These are phyloP conservation scores for Globicephala melas DNA, from an alignment of 2,113 vertebrate genomes.

Conservation along the genomic window DNA sequence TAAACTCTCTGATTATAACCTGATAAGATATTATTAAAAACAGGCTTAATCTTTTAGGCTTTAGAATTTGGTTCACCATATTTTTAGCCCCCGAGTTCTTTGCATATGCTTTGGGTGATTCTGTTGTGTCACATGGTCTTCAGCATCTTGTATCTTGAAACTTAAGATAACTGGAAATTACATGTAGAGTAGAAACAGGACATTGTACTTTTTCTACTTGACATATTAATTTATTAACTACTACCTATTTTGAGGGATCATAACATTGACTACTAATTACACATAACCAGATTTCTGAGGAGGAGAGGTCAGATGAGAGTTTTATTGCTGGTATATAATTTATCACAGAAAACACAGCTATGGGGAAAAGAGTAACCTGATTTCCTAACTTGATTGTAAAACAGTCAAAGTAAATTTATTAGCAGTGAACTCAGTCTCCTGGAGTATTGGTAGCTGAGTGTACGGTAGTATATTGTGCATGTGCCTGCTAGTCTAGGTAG, in stretches of 20 bases:
- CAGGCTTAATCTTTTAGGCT: neutral
- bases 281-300: neutral
- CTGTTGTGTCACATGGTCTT: neutral
- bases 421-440: neutral
- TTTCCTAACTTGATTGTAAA: neutral
- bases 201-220: neutral
- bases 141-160: neutral
- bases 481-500: neutral
- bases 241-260: neutral
- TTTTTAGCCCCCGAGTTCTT: neutral
- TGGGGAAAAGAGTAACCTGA: neutral
- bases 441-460: neutral
- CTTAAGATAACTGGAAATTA: neutral
- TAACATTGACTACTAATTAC: neutral
- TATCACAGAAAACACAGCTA: neutral
- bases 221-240: neutral
- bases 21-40: neutral
- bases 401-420: neutral
- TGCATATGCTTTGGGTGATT: neutral
- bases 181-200: neutral
- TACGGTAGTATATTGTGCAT: neutral
- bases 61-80: neutral
- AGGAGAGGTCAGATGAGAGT: neutral
- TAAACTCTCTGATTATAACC: neutral
- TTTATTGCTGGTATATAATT: neutral